Evolutionary conservation across 2,113 vertebrate genomes (phyloP).

Genomic region (Anguilla rostrata): DNA sequence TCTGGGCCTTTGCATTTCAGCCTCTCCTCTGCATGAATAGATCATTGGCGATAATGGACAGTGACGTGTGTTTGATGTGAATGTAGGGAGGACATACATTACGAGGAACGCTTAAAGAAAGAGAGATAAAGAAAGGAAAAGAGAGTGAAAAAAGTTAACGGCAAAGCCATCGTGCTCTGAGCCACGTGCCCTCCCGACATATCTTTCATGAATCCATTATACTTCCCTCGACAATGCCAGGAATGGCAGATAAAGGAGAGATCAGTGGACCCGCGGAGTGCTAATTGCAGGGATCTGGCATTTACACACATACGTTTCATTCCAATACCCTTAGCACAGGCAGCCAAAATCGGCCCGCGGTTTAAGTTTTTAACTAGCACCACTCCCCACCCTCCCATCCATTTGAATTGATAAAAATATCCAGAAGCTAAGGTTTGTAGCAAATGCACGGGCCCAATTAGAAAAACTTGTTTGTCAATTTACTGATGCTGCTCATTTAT

Average conservation of each 20-base stretch:
- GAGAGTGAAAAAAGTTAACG: constrained; percentile 15
- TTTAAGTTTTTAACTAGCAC: not conserved
- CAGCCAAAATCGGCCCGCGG: not conserved
- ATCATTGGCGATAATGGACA: not conserved
- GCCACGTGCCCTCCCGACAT: not conserved
- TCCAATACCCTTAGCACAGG: not conserved
- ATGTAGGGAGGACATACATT: not conserved
- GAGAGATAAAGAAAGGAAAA: not conserved
- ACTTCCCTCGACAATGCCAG: not conserved
- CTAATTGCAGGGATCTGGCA: not conserved
- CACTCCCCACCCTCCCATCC: not conserved
- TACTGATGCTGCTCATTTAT: not conserved
- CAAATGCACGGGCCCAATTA: not conserved
- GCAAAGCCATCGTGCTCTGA: not conserved
- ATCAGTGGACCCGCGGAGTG: not conserved
- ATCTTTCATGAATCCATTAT: constrained; percentile 1
- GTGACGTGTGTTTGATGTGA: not conserved
- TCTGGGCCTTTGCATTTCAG: not conserved
- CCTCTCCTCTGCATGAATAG: not conserved
- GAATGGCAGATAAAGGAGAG: not conserved
- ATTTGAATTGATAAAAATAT: not conserved
- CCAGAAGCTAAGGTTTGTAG: not conserved
- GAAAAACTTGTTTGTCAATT: not conserved
- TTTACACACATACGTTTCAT: not conserved
- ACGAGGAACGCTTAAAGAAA: not conserved